Percentiles rank a stretch among this genome's conserved stretches.
Evolutionary conservation across 2,888 invertebrate species (phyloP).

Genomic region (Catocala nupta): DNA sequence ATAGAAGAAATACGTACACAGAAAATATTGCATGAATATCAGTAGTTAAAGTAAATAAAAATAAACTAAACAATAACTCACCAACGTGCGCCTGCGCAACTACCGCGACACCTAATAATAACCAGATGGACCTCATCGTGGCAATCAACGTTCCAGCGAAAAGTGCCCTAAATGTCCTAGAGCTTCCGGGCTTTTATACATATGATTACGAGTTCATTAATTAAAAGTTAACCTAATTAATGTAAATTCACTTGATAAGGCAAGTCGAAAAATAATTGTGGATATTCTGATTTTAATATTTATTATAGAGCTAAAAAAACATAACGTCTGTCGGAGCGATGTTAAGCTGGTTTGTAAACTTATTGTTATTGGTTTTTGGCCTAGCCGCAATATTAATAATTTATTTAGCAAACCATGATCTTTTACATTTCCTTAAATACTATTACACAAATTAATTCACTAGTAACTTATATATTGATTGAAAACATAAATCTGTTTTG

Average conservation of each 20-base stretch:
- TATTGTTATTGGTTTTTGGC: too few relatives aligned
- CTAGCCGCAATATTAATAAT: too few relatives aligned
- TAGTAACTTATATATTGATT: too few relatives aligned
- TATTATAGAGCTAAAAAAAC: too few relatives aligned
- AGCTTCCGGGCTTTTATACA: constrained; percentile 15
- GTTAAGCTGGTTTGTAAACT: too few relatives aligned
- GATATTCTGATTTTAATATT: constrained; percentile 4
- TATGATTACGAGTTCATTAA: constrained; percentile 14
- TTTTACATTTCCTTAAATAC: too few relatives aligned
- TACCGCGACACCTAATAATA: constrained; percentile 38
- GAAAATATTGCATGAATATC: too few relatives aligned
- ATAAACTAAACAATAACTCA: constrained; percentile 24
- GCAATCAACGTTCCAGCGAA: constrained; percentile 11
- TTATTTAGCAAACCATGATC: too few relatives aligned
- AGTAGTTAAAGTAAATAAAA: not conserved
- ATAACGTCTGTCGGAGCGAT: too few relatives aligned
- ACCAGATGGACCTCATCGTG: constrained; percentile 42
- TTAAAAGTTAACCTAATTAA: constrained; percentile 11
- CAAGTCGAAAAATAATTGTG: not conserved
- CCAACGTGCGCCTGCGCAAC: constrained; percentile 36
- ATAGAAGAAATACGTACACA: too few relatives aligned
- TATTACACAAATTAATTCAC: too few relatives aligned
- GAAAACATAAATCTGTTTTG: too few relatives aligned
- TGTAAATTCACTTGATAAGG: constrained; percentile 1
- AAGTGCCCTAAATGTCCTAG: not conserved